These are phyloP conservation scores for Cyanoliseus patagonus DNA, from an alignment of 2,113 vertebrate genomes.

Conservation along the genomic window DNA sequence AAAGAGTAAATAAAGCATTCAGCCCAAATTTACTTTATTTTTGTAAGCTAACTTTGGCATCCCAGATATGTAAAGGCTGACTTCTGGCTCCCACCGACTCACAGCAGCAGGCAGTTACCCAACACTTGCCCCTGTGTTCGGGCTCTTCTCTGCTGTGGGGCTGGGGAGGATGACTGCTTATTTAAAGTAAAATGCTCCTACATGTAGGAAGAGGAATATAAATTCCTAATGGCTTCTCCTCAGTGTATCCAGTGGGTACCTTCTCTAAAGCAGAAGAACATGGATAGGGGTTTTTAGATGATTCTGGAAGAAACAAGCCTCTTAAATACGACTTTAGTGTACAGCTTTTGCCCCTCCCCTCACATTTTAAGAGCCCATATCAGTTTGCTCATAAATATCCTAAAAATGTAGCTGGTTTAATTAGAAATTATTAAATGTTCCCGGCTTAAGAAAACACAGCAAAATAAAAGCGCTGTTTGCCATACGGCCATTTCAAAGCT, in stretches of 20 bases:
- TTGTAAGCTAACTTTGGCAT: conserved; percentile 25
- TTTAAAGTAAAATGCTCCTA: conserved; percentile 30
- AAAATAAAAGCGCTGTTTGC: not conserved
- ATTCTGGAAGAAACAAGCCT: not conserved
- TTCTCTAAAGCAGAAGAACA: not conserved
- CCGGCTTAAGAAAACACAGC: conserved; percentile 13
- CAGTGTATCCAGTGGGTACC: not conserved
- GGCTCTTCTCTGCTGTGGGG: not conserved
- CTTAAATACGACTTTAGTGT: not conserved
- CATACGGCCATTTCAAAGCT: conserved; percentile 29
- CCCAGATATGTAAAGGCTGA: conserved; percentile 6
- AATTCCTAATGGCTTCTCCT: not conserved
- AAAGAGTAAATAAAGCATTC: conserved; percentile 35
- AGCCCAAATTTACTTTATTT: conserved; percentile 39
- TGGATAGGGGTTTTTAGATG: not conserved
- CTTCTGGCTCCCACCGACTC: not conserved
- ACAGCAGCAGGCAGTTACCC: not conserved
- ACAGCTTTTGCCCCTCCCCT: not conserved
- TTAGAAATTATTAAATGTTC: conserved; percentile 54
- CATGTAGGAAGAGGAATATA: not conserved
- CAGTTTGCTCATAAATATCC: conserved; percentile 43
- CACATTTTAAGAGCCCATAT: not conserved
- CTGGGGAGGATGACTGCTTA: not conserved
- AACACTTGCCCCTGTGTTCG: conserved; percentile 42
- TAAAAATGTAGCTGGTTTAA: conserved; percentile 39